Evolutionary conservation across 1,140 invertebrate species (phyloP).

Genomic region (Anoplophora glabripennis): DNA sequence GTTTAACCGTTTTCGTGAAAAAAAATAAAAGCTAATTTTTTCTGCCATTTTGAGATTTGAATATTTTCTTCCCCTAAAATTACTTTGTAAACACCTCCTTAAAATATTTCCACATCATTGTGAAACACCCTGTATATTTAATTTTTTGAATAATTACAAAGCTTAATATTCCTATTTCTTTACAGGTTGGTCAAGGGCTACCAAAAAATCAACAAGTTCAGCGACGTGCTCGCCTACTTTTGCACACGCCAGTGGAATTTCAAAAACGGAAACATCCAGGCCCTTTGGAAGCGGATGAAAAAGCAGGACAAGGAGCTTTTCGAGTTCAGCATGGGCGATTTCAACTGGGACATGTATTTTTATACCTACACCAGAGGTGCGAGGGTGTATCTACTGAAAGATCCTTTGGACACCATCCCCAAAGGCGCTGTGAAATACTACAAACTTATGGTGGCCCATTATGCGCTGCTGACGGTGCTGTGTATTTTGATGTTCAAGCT

Average conservation of each 20-base stretch:
- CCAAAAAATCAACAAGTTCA: slow-evolving; percentile 70
- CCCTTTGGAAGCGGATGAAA: slow-evolving; percentile 60
- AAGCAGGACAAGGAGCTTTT: slow-evolving; percentile 60
- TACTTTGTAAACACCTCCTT: no score
- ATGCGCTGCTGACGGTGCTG: slow-evolving; percentile 27
- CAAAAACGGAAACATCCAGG: slow-evolving; percentile 62
- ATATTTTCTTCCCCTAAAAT: no score
- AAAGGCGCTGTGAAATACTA: slow-evolving; percentile 32
- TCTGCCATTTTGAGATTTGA: no score
- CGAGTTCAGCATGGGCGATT: slow-evolving; percentile 55
- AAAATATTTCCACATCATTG: no score
- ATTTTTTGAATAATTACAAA: no score
- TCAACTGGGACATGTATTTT: slow-evolving; percentile 63
- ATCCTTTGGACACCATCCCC: slow-evolving; percentile 54
- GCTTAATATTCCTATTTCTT: slow-evolving; percentile 12
- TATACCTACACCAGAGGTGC: slow-evolving; percentile 52
- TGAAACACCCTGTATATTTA: no score
- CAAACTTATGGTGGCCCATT: slow-evolving; percentile 37
- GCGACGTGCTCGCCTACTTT: slow-evolving; percentile 70
- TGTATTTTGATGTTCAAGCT: slow-evolving; percentile 21
- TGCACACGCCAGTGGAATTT: slow-evolving; percentile 70
- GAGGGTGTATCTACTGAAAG: slow-evolving; percentile 60
- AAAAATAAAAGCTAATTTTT: no score
- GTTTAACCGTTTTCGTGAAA: no score
- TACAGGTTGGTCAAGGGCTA: slow-evolving; percentile 74